Evolutionary conservation across 2,797 vertebrate species (phyloP).

Genomic region (Emys orbicularis): DNA sequence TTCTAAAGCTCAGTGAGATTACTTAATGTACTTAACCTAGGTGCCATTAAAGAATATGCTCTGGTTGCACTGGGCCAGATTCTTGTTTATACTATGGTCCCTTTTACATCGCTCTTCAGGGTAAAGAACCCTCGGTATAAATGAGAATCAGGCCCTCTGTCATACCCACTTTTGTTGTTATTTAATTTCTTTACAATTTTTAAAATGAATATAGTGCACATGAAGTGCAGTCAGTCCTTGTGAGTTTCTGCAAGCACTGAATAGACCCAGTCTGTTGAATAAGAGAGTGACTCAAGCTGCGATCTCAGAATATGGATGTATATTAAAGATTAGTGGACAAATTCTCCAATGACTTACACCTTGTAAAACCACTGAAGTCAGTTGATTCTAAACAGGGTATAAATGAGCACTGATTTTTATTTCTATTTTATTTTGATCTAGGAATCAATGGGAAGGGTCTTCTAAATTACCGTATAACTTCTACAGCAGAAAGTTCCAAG

Average conservation of each 20-base stretch:
- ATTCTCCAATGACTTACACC: not conserved
- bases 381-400: not conserved
- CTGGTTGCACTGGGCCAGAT: not conserved
- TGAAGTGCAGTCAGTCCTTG: not conserved
- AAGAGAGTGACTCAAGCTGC: not conserved
- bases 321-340: not conserved
- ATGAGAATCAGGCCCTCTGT: not conserved
- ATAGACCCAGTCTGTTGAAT: not conserved
- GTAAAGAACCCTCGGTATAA: not conserved
- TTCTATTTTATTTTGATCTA: not conserved
- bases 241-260: not conserved
- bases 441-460: not conserved
- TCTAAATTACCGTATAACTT: not conserved
- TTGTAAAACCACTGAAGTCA: not conserved
- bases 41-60: not conserved
- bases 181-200: not conserved
- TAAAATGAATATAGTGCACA: not conserved
- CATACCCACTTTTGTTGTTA: not conserved
- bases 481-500: not conserved
- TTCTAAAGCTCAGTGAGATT: accelerated
- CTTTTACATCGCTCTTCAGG: not conserved
- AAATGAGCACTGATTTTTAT: not conserved
- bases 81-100: not conserved
- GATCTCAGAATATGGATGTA: not conserved
- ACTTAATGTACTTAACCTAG: not conserved